Base-by-base conservation (phyloP, 2,797 vertebrate genomes). In the Xyrichtys novacula region DNA sequence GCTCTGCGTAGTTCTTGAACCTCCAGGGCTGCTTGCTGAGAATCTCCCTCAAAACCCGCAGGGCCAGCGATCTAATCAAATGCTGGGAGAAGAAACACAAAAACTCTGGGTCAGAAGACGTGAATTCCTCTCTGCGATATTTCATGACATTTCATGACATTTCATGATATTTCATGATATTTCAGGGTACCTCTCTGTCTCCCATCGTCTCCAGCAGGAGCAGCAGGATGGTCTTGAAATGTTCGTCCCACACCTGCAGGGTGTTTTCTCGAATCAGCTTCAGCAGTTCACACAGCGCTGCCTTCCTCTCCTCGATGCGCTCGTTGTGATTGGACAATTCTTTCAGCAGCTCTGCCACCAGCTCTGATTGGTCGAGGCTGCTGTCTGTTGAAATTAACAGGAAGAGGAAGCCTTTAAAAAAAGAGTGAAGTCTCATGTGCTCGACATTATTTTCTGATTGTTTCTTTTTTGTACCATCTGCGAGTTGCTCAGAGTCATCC, bases 1-100 rank as follows among this genome's bases (percentile, higher is more conserved):
- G 95, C 70, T 99, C 97, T 69, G 97, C 97, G 1, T 99, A 98
- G 90, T 99, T 98, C 91, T 98, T 98, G 92, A 99, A 99, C 88
- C 97, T 95, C 91, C 96, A 96, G 38, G 97, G 97, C 86, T 98
- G 97, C 71, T 96, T 96, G 87, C 94, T 92, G 60, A 99, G 92
- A 85, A 99, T 98, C 91, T 99, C 97, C 89, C 94, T 96, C 81
- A 99, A 90, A 73, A 99, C 97, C 63, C 96, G 94, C 81, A 99
- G 86, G 34, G 97, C 97, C 91, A 98, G 93, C n/a, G 96, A 96
- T 88, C 97, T 95, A 81, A 99, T 98, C 63, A 96, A 94, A 88
- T 97, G 96, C 97, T 99, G 83, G 7, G 5, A 61, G 39, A 62
- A 61, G 39, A 62, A 47, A 19, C 1, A 53, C 26, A 74, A 46